phyloP scores from a whole-genome alignment of 2,113 vertebrate genomes.

The Panthera uncia region DNA sequence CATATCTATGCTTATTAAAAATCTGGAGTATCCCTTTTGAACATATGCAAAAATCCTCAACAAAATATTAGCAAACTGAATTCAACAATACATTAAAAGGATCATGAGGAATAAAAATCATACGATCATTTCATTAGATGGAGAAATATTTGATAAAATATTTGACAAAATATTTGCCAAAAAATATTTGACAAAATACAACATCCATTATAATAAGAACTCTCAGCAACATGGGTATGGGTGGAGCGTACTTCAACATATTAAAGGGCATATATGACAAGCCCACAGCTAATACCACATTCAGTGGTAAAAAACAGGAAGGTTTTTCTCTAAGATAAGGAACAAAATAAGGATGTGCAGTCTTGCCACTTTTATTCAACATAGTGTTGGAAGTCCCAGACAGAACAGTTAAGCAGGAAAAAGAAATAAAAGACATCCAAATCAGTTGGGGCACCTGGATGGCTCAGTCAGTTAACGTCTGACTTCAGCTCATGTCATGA shows the following conservation, averaged over 20 bases:
- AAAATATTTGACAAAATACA: neutral
- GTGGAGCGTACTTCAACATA: neutral
- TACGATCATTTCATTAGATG: neutral
- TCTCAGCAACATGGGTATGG: neutral
- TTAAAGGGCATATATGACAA: neutral
- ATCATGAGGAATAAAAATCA: neutral
- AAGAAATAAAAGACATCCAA: neutral
- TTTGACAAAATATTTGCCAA: neutral
- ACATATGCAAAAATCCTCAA: neutral
- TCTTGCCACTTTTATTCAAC: neutral
- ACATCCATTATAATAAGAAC: neutral
- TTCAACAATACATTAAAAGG: neutral
- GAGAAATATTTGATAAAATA: neutral
- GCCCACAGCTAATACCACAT: neutral
- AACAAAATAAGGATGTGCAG: neutral
- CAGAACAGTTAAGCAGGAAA: neutral
- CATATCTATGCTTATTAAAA: neutral
- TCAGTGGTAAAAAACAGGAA: neutral
- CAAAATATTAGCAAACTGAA: neutral
- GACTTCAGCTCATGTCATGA: too few relatives aligned
- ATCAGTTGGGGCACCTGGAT: neutral
- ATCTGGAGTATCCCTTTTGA: neutral
- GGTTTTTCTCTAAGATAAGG: neutral
- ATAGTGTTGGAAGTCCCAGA: neutral
- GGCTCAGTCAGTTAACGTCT: too few relatives aligned